Evolutionary conservation across 1,140 invertebrate genomes (phyloP).

Genomic region (Eulimnadia texana): DNA sequence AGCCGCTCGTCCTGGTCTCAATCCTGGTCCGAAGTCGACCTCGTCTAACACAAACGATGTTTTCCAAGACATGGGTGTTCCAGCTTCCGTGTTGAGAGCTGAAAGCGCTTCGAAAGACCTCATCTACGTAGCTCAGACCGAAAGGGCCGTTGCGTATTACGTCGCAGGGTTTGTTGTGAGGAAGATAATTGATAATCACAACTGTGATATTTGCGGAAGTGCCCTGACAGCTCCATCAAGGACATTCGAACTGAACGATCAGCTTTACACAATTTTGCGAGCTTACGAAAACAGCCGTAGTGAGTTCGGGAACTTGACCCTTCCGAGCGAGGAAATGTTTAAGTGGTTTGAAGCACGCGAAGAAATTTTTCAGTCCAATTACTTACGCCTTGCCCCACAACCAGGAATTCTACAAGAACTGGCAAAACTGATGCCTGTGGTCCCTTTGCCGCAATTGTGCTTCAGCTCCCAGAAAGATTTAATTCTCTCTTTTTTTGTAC

Average conservation of each 20-base stretch:
- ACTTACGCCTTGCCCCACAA: not conserved
- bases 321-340: not conserved
- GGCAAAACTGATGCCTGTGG: not conserved
- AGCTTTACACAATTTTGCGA: not conserved
- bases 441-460: not conserved
- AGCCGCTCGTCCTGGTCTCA: no score
- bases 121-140: not conserved
- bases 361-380: not conserved
- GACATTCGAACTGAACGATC: not conserved
- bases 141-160: not conserved
- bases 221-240: not conserved
- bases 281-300: not conserved
- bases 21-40: not conserved
- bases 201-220: not conserved
- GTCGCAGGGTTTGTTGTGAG: not conserved
- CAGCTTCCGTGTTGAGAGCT: not conserved
- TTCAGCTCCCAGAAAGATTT: not conserved
- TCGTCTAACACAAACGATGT: not conserved
- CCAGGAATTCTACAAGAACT: not conserved
- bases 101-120: not conserved
- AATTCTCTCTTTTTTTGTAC: not conserved
- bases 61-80: not conserved
- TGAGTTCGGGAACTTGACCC: not conserved
- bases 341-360: not conserved
- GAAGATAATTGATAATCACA: not conserved